Evolutionary conservation across 2,888 invertebrate species (phyloP), one percentile per base, ranked within the genome.

Genomic region (Drosophila phalerata): DNA sequence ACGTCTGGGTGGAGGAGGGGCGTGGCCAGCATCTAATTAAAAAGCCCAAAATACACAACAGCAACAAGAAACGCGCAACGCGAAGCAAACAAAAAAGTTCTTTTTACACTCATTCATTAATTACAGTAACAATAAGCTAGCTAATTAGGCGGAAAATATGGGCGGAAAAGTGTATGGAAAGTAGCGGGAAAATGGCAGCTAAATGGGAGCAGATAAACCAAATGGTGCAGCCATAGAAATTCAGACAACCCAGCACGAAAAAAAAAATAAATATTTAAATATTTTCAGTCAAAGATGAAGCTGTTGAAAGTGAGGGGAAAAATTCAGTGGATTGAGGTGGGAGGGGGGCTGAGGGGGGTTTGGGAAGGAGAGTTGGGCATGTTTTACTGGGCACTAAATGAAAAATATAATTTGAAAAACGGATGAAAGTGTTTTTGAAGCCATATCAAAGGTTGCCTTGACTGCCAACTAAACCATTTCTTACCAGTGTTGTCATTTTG

Each of bases 341-440:
- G n/a, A n/a, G 28, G 28, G 28, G 28, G 5, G 28, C 43, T 22
- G 15, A 5, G 38, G 37, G 37, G 28, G 30, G 32, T 6, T 42
- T 47, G 30, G 9, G 32, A 22, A 22, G 11, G 28, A 4, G 19
- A 19, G 32, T 2, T 5, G 49, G 19, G 19, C 6, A 19, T 43
- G 43, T 43, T 43, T 42, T 42, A 10, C 37, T 25, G 13, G 38
- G n/a, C 2, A 10, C 49, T 57, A 70, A 42, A 84, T 80, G 75
- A 67, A 85, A 77, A 91, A 90, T 90, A 90, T 91, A 91, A 91
- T 91, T 92, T 92, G 86, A 90, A 92, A 92, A 92, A 92, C 92
- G 90, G 92, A 92, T 92, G 92, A 92, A 92, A 92, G 92, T 92
- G 92, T 92, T 92, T 92, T 90, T 90, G 91, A 92, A 92, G 91